phyloP scores from a whole-genome alignment of 2,113 vertebrate species.

The Gobius niger region DNA sequence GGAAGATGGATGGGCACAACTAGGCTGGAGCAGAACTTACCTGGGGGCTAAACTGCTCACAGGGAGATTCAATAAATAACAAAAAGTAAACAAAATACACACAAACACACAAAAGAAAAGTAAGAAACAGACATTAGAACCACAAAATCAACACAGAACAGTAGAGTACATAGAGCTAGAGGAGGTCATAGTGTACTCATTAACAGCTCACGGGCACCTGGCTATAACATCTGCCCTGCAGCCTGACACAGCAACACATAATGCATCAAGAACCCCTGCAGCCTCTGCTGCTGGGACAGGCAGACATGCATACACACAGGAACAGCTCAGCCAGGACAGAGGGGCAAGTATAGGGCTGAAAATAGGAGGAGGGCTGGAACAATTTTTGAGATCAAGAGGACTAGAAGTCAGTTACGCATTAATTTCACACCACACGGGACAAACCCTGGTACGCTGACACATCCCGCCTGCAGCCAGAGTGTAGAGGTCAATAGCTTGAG shows the following conservation, averaged over 20 bases:
- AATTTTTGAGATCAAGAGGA: slow-evolving; percentile 29
- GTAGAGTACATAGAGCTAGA: slow-evolving; percentile 33
- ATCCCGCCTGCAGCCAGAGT: slow-evolving; percentile 45
- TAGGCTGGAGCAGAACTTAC: slow-evolving; percentile 68
- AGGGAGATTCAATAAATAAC: slow-evolving; percentile 66
- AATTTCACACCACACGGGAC: slow-evolving; percentile 44
- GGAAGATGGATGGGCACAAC: slow-evolving; percentile 15
- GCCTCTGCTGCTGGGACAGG: slow-evolving; percentile 63
- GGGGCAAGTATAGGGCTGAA: background rate
- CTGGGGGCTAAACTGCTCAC: slow-evolving; percentile 90
- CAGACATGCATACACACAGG: slow-evolving; percentile 73
- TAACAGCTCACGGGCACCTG: slow-evolving; percentile 34
- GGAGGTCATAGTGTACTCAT: slow-evolving; percentile 32
- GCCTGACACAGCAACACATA: slow-evolving; percentile 52
- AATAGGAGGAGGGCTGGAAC: slow-evolving; percentile 35
- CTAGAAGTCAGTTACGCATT: slow-evolving; percentile 46
- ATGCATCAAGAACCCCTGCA: slow-evolving; percentile 53
- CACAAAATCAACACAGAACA: slow-evolving; percentile 44
- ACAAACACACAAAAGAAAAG: slow-evolving; percentile 54
- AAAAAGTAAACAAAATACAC: slow-evolving; percentile 40
- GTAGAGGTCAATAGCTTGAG: slow-evolving; percentile 48
- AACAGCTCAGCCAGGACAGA: slow-evolving; percentile 47
- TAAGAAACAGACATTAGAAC: slow-evolving; percentile 55
- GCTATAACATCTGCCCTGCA: slow-evolving; percentile 22
- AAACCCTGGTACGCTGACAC: slow-evolving; percentile 41